These are phyloP conservation scores for Limnephilus rhombicus DNA, from an alignment of 2,888 invertebrate species.

Conservation along the genomic window DNA sequence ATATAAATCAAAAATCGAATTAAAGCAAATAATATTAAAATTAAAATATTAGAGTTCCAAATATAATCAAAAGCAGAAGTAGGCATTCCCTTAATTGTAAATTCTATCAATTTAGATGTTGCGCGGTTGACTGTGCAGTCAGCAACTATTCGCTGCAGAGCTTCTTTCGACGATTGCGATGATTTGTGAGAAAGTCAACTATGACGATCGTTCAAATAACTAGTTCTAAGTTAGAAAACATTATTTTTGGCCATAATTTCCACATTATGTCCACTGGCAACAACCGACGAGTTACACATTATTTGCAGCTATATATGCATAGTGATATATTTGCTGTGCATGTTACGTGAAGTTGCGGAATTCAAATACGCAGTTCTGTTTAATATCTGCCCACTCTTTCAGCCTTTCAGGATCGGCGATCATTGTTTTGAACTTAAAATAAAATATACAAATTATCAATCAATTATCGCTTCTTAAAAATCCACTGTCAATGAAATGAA, in stretches of 20 bases:
- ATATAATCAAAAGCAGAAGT: too few relatives aligned
- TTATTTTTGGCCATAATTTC: neutral
- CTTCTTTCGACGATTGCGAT: too few relatives aligned
- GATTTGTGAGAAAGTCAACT: neutral
- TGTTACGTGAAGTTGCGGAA: neutral
- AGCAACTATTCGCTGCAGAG: too few relatives aligned
- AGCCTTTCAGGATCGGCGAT: neutral
- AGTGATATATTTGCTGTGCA: neutral
- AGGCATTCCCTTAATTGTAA: too few relatives aligned
- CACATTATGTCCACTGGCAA: neutral
- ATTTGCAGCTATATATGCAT: neutral
- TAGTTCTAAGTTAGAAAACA: neutral
- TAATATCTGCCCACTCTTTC: neutral
- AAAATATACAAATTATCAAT: neutral
- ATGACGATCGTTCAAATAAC: neutral
- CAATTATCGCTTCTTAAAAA: neutral
- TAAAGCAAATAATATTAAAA: too few relatives aligned
- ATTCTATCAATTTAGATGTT: too few relatives aligned
- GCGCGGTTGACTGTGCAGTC: too few relatives aligned
- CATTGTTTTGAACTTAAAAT: neutral
- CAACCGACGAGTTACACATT: neutral
- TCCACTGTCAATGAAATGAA: neutral
- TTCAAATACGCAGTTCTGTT: neutral
- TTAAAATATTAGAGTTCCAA: too few relatives aligned
- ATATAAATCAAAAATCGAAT: too few relatives aligned